Base-by-base conservation (phyloP, 2,888 invertebrate species). In the Plutella xylostella region DNA sequence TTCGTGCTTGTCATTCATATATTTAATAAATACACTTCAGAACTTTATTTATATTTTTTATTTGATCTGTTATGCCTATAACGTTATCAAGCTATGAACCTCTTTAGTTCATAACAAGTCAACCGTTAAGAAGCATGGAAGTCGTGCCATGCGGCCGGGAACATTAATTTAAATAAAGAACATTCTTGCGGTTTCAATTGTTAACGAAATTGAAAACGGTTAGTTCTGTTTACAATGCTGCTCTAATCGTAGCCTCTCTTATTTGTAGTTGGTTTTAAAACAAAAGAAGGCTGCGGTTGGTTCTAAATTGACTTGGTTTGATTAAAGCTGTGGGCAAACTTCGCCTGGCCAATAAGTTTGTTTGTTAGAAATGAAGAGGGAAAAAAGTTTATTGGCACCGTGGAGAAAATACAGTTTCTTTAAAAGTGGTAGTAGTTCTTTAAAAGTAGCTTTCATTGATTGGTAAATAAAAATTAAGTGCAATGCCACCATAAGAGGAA, bases 171-270 rank as follows among this genome's bases (percentile, higher is more conserved):
- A 6, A 18, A 31, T 20, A 30, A 31, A 6, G 18, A 21, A 21
- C n/a, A 22, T 21, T 42, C n/a, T 46, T 48, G 45, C 25, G 45
- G 48, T 20, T 45, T 41, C 40, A 30, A 49, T 49, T 48, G 49
- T 48, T 45, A 50, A 47, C 44, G 45, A 51, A 51, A 50, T 51
- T 46, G 45, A 43, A 46, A 45, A 42, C 39, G 30, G 42, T 42
- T 30, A 14, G 42, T 31, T 42, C 31, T 31, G 30, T 30, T 30
- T 42, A 14, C 17, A 30, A n/a, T n/a, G n/a, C n/a, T n/a, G n/a
- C n/a, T n/a, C n/a, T 17, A 17, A 11, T 30, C 30, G 14, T 31
- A 9, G 42, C 12, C 19, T 31, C 19, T 12, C n/a, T 42, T 28
- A n/a, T n/a, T n/a, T n/a, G n/a, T n/a, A n/a, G 30, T 42, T 42